Percentiles rank a stretch among this genome's conserved stretches.
phyloP scores from a whole-genome alignment of 1,140 invertebrate genomes.

The Apis cerana region DNA sequence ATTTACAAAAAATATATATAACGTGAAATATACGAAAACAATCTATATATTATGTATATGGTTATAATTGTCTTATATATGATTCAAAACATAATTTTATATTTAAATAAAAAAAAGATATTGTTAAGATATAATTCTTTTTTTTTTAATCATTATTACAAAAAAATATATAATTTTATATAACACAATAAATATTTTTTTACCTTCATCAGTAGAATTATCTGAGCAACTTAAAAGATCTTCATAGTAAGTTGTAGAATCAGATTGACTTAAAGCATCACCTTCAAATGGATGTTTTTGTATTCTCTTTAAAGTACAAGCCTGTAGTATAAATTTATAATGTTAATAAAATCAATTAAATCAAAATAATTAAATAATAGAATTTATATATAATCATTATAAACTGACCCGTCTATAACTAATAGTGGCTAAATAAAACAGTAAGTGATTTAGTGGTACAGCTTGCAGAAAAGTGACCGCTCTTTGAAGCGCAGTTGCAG shows the following conservation, averaged over 20 bases:
- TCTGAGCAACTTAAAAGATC: conserved; percentile 95
- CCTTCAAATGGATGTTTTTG: conserved; percentile 90
- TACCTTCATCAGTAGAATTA: conserved; percentile 92
- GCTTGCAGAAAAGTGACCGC: conserved; percentile 85
- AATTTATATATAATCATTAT: background rate
- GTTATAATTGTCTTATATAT: background rate
- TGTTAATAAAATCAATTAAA: background rate
- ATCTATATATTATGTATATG: background rate
- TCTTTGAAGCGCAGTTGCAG: conserved; percentile 86
- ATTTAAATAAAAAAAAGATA: background rate
- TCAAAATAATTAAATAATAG: background rate
- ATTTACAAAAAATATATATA: background rate
- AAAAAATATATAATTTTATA: background rate
- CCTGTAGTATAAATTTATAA: conserved; percentile 75
- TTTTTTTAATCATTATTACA: background rate
- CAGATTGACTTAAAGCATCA: conserved; percentile 91
- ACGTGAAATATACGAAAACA: background rate
- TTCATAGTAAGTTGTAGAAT: conserved; percentile 96
- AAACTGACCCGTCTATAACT: conserved; percentile 90
- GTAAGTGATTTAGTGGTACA: conserved; percentile 88
- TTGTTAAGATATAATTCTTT: background rate
- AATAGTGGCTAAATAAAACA: conserved; percentile 93
- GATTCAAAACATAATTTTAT: background rate
- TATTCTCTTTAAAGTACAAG: conserved; percentile 90
- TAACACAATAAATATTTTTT: conserved; percentile 42